Conservation (phyloP, 2,888 invertebrate genomes). For the Chrysolina haemoptera region DNA sequence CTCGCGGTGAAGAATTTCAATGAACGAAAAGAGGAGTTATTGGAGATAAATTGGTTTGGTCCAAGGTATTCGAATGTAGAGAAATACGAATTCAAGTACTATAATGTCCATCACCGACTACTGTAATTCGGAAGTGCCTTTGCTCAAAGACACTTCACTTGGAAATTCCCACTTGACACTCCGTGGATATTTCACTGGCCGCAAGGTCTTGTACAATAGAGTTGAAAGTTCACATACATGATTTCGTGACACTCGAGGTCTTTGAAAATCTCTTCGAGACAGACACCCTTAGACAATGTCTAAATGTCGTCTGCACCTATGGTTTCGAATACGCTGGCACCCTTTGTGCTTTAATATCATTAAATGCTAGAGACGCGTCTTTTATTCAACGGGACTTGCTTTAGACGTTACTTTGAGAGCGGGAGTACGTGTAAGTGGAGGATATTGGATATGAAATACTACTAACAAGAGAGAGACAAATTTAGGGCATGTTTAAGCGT, state of each 20-base stretch:
- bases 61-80: too few relatives aligned
- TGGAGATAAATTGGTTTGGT: too few relatives aligned
- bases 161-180: background rate
- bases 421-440: background rate
- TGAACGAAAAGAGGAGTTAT: too few relatives aligned
- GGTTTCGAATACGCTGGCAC: conserved; percentile 10
- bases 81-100: background rate
- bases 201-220: background rate
- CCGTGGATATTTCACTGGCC: background rate
- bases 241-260: conserved; percentile 18
- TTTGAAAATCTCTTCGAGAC: conserved; percentile 25
- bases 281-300: conserved; percentile 19
- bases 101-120: background rate
- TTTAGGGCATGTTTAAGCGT: background rate
- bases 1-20: too few relatives aligned
- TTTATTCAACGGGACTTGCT: background rate
- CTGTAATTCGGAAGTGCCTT: background rate
- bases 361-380: conserved; percentile 4
- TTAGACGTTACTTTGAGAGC: conserved; percentile 12
- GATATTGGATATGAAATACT: background rate
- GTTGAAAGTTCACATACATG: conserved; percentile 18
- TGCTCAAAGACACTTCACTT: background rate
- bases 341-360: conserved; percentile 3
- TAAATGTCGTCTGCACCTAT: conserved; percentile 8
- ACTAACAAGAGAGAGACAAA: background rate